Conservation (phyloP, 2,797 vertebrate genomes). For the Monodelphis domestica region DNA sequence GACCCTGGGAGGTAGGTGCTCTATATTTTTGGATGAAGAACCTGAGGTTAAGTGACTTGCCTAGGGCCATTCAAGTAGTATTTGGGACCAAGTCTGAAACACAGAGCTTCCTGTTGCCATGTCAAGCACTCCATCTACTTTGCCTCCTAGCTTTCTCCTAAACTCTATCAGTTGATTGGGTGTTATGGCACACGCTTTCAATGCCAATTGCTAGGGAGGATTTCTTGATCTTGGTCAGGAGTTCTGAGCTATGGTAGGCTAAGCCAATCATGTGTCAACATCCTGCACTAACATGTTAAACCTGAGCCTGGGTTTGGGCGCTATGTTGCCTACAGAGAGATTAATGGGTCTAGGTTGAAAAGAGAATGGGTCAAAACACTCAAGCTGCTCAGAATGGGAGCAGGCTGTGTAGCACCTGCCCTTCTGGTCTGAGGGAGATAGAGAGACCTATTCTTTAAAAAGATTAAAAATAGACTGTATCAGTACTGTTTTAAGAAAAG, state of each 20-base stretch:
- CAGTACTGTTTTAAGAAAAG: neutral
- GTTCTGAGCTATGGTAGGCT: neutral
- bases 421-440: neutral
- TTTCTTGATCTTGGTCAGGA: neutral
- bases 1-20: neutral
- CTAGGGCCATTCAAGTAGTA: neutral
- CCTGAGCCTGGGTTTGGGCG: neutral
- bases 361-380: neutral
- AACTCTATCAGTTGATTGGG: neutral
- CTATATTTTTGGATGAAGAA: neutral
- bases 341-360: neutral
- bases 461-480: neutral
- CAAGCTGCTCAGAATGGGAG: neutral
- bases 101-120: neutral
- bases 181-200: neutral
- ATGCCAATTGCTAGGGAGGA: neutral
- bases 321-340: neutral
- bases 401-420: neutral
- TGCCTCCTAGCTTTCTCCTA: rapidly evolving
- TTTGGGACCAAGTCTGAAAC: neutral
- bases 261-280: neutral
- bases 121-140: neutral
- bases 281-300: neutral
- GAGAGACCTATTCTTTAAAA: neutral
- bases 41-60: neutral